Base-by-base conservation (phyloP, 1,140 invertebrate species). In the Meloidogyne exigua region DNA sequence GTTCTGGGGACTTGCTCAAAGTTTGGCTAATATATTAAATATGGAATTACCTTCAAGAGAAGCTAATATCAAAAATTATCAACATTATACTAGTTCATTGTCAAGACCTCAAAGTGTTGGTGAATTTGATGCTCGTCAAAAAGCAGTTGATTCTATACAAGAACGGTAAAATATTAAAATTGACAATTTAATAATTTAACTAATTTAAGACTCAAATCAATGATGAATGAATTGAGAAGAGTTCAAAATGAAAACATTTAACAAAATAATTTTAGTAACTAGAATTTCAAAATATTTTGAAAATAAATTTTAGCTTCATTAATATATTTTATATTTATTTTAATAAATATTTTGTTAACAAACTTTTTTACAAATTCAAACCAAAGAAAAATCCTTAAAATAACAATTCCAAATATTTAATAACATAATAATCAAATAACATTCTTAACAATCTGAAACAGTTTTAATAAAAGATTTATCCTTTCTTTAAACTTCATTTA, bases 1-100 rank as follows among this genome's bases (percentile, higher is more conserved):
- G 72, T 73, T 73, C 21, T 73, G 72, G 72, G 72, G 65, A 36
- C 28, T 73, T 26, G 49, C 57, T 36, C 72, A 32, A 5, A 73
- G 23, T 57, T 28, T 73, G 72, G 72, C 72, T 36, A 39, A 57
- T 57, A 42, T 73, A 13, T 64, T 73, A 65, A 65, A 65, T 39
- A 32, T 64, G 12, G 72, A 73, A 32, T 1, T 73, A 23, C 57
- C 72, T 18, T 64, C 18, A 26, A 11, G 72, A 64, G 72, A 57
- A 1, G 1, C 49, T n/a, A 21, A 21, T 4, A n/a, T n/a, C n/a
- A n/a, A n/a, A n/a, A 28, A 65, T 32, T 42, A 28, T 32, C 66
- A 32, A 32, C 4, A n/a, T n/a, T 42, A 42, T 36, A 28, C 18
- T 25, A 7, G 10, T 21, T 11, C 57, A 36, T 39, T 65, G 18